These are phyloP conservation scores for Cheilosia vernalis DNA, from an alignment of 2,888 invertebrate genomes.

Conservation along the genomic window DNA sequence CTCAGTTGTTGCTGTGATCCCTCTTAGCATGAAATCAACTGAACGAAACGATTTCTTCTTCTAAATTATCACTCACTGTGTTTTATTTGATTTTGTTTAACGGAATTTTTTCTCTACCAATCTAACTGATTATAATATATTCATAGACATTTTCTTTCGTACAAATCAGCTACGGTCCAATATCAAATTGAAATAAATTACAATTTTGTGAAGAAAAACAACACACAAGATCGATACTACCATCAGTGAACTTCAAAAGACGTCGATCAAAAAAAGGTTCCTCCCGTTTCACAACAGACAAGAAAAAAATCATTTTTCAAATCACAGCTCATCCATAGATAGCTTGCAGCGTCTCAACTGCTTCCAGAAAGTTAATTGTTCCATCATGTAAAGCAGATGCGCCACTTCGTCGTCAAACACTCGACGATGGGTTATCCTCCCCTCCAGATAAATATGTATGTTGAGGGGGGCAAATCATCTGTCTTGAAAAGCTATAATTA, in stretches of 20 bases:
- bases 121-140: too few species aligned
- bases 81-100: too few species aligned
- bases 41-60: too few species aligned
- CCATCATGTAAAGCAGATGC: conserved; percentile 67
- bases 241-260: conserved; percentile 48
- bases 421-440: conserved; percentile 13
- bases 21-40: too few species aligned
- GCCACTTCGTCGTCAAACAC: conserved; percentile 21
- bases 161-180: conserved; percentile 9
- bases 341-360: conserved; percentile 51
- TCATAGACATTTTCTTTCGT: too few species aligned
- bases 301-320: conserved; percentile 63
- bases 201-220: neutral
- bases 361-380: conserved; percentile 62
- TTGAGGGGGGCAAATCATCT: conserved; percentile 41
- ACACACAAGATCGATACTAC: conserved; percentile 3
- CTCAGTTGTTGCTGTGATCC: too few species aligned
- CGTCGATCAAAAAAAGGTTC: conserved; percentile 38
- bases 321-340: conserved; percentile 51
- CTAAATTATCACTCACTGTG: too few species aligned
- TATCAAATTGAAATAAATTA: conserved; percentile 30
- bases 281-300: conserved; percentile 20
- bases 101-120: too few species aligned
- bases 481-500: conserved; percentile 57
- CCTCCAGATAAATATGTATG: neutral